A percentile compares a stretch with the other conserved stretches of the same genome.
These are phyloP conservation scores for Ephestia elutella DNA, from an alignment of 1,140 invertebrate species.

Conservation along the genomic window DNA sequence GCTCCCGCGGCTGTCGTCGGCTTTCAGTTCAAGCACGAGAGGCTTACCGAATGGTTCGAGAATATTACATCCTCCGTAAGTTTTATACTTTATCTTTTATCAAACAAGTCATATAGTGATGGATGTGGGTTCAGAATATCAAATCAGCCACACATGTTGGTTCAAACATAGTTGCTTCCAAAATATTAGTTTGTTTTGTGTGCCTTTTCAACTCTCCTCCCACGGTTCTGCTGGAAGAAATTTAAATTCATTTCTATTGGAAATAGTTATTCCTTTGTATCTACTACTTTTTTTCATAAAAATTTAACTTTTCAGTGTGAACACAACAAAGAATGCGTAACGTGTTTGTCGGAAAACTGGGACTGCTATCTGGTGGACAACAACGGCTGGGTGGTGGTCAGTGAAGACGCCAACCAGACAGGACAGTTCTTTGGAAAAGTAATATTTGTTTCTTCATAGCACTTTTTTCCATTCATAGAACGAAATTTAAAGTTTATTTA, in stretches of 20 bases:
- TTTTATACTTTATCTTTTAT: slow-evolving; percentile 5
- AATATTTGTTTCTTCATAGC: slow-evolving; percentile 6
- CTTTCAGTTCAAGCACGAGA: slow-evolving; percentile 88
- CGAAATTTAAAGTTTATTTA: too few relatives aligned
- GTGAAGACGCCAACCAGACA: slow-evolving; percentile 81
- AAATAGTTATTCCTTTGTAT: too few relatives aligned
- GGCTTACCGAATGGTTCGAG: slow-evolving; percentile 83
- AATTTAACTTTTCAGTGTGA: slow-evolving; percentile 73
- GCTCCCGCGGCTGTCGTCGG: slow-evolving; percentile 94
- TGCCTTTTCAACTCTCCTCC: too few relatives aligned
- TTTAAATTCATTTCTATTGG: too few relatives aligned
- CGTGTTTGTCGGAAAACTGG: slow-evolving; percentile 82
- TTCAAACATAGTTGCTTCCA: too few relatives aligned
- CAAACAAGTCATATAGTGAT: too few relatives aligned
- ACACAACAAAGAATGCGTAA: slow-evolving; percentile 74
- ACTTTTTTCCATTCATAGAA: too few relatives aligned
- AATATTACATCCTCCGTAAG: slow-evolving; percentile 83
- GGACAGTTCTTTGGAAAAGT: slow-evolving; percentile 93
- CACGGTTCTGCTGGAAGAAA: too few relatives aligned
- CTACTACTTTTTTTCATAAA: too few relatives aligned
- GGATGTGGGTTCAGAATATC: too few relatives aligned
- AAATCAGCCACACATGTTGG: too few relatives aligned
- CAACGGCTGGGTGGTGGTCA: slow-evolving; percentile 90
- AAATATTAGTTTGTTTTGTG: too few relatives aligned
- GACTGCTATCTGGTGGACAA: slow-evolving; percentile 93